phyloP scores from a whole-genome alignment of 1,140 invertebrate species.

The Aplysia californica region DNA sequence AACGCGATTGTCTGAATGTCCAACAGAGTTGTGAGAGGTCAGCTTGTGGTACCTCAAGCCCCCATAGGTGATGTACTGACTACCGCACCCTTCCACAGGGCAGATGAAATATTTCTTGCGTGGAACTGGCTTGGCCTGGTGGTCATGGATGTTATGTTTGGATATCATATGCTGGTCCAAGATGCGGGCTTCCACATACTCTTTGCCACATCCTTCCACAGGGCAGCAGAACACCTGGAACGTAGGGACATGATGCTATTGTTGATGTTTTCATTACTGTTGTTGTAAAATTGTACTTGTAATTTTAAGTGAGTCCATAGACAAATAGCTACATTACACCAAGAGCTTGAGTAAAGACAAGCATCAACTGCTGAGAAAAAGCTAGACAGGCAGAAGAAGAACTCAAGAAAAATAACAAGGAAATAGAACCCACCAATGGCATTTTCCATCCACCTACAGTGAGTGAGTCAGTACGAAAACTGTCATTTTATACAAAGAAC shows the following conservation, averaged over 20 bases:
- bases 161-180: slow-evolving; percentile 8
- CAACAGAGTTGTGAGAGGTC: background rate
- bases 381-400: no score
- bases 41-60: slow-evolving; percentile 12
- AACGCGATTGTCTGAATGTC: background rate
- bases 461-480: no score
- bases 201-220: slow-evolving; percentile 6
- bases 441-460: no score
- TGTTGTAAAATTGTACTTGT: background rate
- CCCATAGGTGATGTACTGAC: slow-evolving; percentile 10
- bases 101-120: background rate
- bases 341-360: background rate
- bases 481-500: no score
- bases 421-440: no score
- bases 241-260: background rate
- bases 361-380: background rate
- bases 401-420: no score
- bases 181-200: background rate
- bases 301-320: background rate
- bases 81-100: slow-evolving; percentile 10
- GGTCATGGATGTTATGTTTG: slow-evolving; percentile 2
- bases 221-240: slow-evolving; percentile 2
- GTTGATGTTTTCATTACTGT: background rate
- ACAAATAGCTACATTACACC: background rate
- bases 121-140: background rate